Evolutionary conservation across 1,140 invertebrate species (phyloP), one percentile per base, ranked within the genome.

Genomic region (Dryas iulia): DNA sequence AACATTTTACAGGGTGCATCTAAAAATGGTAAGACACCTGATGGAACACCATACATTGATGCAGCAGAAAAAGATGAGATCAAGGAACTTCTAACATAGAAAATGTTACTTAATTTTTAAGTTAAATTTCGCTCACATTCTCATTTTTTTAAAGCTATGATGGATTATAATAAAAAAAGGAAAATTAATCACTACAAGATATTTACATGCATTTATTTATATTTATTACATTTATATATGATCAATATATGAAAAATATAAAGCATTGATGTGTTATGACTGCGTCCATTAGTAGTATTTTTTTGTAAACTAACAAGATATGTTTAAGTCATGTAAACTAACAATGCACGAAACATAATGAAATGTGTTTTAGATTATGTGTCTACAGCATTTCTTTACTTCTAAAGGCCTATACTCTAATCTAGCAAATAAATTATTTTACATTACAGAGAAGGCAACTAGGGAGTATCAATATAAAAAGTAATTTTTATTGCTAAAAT

Each of bases 51-150:
- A 74, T 98, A 98, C 86, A 86, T 97, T 62, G 96, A 98, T 77
- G 96, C 96, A 72, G 97, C 98, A 12, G 97, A 99, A 88, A 98
- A 96, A 89, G 95, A 96, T 73, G 98, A 98, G 93, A 98, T 98
- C 72, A 97, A 97, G 92, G 93, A 94, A 76, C 93, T 91, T 24
- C 73, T 91, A 65, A 90, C 87, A 88, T 91, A 91, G 71, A 79
- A 60, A 58, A 69, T 33, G 74, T 67, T 47, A 73, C 65, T 70
- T 60, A 73, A 61, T 59, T 64, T 31, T 57, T 69, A 70, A 68
- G 67, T 71, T 72, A 47, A 39, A 68, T 75, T 72, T 78, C 64
- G 74, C 78, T 86, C 75, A 86, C 69, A 79, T 79, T 79, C 69
- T 78, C 75, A 74, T 78, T 83, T 80, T n/a, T 76, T 80, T 77